These are phyloP conservation scores for Barnardius zonarius DNA, from an alignment of 2,113 vertebrate species.

Conservation along the genomic window DNA sequence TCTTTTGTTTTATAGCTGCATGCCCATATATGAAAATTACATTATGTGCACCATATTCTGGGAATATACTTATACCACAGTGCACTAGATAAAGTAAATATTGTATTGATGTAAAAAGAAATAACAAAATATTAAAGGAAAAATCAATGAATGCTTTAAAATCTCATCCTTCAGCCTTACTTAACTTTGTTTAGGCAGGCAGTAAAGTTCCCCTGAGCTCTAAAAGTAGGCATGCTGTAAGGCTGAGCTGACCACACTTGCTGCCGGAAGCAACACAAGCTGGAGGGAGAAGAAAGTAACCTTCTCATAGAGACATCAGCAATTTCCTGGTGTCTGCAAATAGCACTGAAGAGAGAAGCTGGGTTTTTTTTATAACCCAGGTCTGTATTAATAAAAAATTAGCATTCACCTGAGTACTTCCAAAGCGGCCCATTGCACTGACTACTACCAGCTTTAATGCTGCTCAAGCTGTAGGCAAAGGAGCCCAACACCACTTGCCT, in stretches of 20 bases:
- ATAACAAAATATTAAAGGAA: neutral
- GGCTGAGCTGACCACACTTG: fast-evolving
- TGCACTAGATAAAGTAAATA: neutral
- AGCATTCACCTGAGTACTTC: neutral
- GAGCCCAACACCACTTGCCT: neutral
- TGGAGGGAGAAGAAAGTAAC: neutral
- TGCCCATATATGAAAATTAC: neutral
- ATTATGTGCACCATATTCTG: neutral
- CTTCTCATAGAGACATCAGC: neutral
- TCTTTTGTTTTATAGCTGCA: neutral
- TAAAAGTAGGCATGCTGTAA: fast-evolving
- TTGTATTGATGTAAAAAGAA: neutral
- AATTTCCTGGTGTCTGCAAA: neutral
- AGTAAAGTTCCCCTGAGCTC: neutral
- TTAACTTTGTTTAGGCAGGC: neutral
- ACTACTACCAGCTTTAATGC: neutral
- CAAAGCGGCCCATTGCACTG: neutral
- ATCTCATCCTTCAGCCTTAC: neutral
- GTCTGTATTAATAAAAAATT: neutral
- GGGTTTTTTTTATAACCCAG: neutral
- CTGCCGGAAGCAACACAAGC: neutral
- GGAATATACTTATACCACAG: neutral
- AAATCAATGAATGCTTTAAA: constrained; percentile 10
- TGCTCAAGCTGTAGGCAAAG: neutral
- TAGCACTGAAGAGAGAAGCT: neutral